Conservation (phyloP, 2,888 invertebrate genomes). For the Alcis repandata region DNA sequence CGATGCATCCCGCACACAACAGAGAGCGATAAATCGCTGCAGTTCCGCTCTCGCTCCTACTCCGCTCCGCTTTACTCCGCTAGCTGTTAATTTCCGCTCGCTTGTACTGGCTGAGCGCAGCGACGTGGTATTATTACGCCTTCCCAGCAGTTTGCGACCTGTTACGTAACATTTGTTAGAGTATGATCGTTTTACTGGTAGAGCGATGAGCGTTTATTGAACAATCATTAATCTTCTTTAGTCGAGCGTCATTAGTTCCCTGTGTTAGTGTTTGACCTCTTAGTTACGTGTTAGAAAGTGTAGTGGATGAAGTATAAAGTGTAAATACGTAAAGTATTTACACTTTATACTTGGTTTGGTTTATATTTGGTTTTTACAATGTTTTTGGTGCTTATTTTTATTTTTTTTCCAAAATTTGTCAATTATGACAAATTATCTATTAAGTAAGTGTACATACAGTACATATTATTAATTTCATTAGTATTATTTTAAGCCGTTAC, state of each 20-base stretch:
- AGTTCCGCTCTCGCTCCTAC: conserved; percentile 64
- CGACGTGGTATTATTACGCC: conserved; percentile 80
- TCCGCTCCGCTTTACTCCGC: conserved; percentile 62
- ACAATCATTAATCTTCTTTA: conserved; percentile 30
- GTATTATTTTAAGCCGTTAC: too few relatives aligned
- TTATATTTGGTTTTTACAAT: too few relatives aligned
- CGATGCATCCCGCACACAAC: conserved; percentile 28
- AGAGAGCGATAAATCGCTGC: conserved; percentile 62
- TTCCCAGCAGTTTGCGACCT: conserved; percentile 78
- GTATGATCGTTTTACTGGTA: conserved; percentile 25
- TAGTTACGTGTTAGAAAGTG: conserved; percentile 1
- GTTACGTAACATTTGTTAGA: conserved; percentile 72
- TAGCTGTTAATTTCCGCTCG: conserved; percentile 84
- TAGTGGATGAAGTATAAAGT: not conserved
- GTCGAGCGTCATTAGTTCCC: conserved; percentile 15
- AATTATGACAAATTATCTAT: too few relatives aligned
- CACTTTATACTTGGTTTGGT: too few relatives aligned
- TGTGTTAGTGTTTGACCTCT: conserved; percentile 16
- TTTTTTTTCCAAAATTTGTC: too few relatives aligned
- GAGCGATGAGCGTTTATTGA: conserved; percentile 44
- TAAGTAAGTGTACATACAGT: too few relatives aligned
- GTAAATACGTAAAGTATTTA: not conserved
- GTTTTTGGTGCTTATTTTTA: too few relatives aligned
- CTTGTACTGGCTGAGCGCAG: conserved; percentile 77
- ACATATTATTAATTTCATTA: too few relatives aligned